Evolutionary conservation across 1,140 invertebrate species (phyloP), one percentile per base, ranked within the genome.

Genomic region (Bombyx mandarina): DNA sequence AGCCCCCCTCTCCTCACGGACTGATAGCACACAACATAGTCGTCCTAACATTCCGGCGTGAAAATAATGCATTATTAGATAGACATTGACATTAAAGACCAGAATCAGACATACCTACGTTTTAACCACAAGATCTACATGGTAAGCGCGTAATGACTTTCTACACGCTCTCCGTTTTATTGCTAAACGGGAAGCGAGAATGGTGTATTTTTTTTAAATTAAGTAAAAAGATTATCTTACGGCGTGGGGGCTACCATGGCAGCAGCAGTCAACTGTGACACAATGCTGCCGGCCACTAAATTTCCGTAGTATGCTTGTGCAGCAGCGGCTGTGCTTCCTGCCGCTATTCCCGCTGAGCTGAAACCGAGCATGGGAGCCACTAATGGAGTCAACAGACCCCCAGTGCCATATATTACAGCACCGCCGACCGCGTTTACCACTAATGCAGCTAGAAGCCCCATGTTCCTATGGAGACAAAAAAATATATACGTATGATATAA

Each of bases 241-340:
- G 77, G 77, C 6, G 72, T 85, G 0, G 82, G 82, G 43, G 79
- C 71, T 1, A 68, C 66, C 79, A 82, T 82, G 8, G 73, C 79
- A 0, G 66, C 64, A 1, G 80, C 69, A 10, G 77, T 81, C 26
- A 86, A 12, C 57, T 78, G 53, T 0, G 79, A 77, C 5, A 86
- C 68, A n/a, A 83, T 64, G 56, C 77, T 78, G 10, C 82, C 82
- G 8, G 82, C 79, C 0, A 45, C 77, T 7, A 86, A 8, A 55
- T 83, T 83, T 8, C 80, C 80, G 44, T 75, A 77, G 54, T 77
- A 86, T 0, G 82, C 61, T 49, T 82, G 79, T 0, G 82, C 82
- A 0, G 70, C 74, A 1, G 82, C 80, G 0, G 82, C 82, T 0
- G 70, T 59, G 52, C 58, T 77, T 0, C 79, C 79, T 1, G 73